Base-by-base conservation (phyloP, 2,888 invertebrate genomes). In the Melipona beecheii region DNA sequence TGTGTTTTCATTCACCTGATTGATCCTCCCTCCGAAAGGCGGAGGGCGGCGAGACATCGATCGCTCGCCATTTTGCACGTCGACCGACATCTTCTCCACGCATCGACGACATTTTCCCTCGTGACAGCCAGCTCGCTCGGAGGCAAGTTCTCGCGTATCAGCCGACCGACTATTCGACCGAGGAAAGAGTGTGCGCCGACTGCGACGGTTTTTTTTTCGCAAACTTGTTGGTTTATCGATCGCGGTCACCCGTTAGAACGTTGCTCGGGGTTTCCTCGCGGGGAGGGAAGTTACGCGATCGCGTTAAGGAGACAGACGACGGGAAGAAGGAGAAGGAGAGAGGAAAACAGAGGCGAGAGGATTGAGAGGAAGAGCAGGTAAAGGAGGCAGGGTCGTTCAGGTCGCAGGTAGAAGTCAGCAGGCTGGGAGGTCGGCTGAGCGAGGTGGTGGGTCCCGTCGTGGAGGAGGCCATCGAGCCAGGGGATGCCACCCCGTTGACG, bases 371-470 rank as follows among this genome's bases (percentile, higher is more conserved):
- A 54, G 52, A 3, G 31, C 27, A 54, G 52, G 52, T 66, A 54
- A 80, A 31, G 54, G 54, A 77, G 78, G 75, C 80, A 83, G 89
- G 90, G 78, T 91, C 87, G 86, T 79, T 79, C 86, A 78, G 87
- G 78, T 86, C 86, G 88, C 83, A 86, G 88, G 89, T 84, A 91
- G 90, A 93, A 93, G 91, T 92, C 93, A 91, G 92, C 94, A 94
- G 94, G 94, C 94, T 94, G 94, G 94, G 94, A 92, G 94, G 94
- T 93, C 93, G 94, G 91, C 89, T 94, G 93, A 94, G 94, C 91
- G 94, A 94, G 88, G 94, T 94, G 89, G 94, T 94, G 94, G 94
- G 94, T 93, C 94, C 94, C 94, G 94, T 94, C 93, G 94, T 94
- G 94, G 94, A 94, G 94, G 94, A 94, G 94, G 94, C 94, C 93